A percentile compares a stretch with the other conserved stretches of the same genome.
Evolutionary conservation across 2,113 vertebrate genomes (phyloP).

Genomic region (Gracilinanus agilis): DNA sequence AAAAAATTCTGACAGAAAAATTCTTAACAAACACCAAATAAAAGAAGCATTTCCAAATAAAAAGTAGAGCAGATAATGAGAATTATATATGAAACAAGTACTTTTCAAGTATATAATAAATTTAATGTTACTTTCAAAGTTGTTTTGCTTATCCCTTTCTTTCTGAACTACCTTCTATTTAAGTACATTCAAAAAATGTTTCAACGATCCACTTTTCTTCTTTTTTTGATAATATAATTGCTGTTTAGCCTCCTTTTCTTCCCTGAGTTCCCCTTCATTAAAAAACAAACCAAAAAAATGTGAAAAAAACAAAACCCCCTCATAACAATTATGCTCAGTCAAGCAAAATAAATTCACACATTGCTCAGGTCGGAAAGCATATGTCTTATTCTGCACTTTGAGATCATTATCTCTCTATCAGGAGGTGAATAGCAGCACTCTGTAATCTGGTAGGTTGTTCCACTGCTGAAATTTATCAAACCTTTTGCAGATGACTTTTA

Average conservation of each 20-base stretch:
- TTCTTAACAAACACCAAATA: background rate
- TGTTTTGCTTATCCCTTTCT: background rate
- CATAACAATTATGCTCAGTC: background rate
- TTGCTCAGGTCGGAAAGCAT: background rate
- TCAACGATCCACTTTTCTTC: background rate
- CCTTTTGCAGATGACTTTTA: background rate
- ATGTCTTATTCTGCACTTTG: background rate
- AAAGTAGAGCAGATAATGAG: background rate
- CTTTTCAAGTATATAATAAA: background rate
- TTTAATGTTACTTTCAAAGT: background rate
- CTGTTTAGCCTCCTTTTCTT: background rate
- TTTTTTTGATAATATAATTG: background rate
- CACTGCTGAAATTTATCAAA: background rate
- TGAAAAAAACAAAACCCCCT: background rate
- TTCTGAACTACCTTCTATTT: background rate
- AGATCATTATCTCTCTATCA: background rate
- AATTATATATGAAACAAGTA: background rate
- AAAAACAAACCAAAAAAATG: background rate
- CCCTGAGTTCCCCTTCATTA: background rate
- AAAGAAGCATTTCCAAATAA: background rate
- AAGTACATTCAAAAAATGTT: background rate
- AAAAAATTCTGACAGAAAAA: background rate
- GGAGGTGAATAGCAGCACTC: background rate
- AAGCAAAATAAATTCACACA: background rate
- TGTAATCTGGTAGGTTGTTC: background rate